These are phyloP conservation scores for Macrotis lagotis DNA, from an alignment of 2,113 vertebrate species.

Conservation along the genomic window DNA sequence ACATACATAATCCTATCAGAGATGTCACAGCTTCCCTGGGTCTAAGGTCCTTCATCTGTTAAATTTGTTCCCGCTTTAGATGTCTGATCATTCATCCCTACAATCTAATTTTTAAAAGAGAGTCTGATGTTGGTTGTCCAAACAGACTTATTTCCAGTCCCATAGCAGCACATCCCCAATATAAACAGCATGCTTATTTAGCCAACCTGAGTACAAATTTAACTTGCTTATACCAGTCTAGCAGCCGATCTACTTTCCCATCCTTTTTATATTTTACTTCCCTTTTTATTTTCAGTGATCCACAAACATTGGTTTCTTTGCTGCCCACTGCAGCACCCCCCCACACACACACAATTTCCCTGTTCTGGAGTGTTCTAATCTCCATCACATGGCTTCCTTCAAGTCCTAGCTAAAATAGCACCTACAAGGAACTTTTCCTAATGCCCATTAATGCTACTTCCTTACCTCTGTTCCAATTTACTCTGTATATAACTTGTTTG, in stretches of 20 bases:
- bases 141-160: background rate
- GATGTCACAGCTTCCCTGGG: background rate
- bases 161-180: background rate
- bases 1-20: background rate
- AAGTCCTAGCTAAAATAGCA: background rate
- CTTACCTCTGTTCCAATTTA: background rate
- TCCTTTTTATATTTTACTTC: background rate
- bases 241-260: background rate
- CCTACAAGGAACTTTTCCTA: background rate
- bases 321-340: no score
- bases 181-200: conserved; percentile 33
- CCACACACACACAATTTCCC: no score
- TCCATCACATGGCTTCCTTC: background rate
- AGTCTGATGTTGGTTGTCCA: background rate
- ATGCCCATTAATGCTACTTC: background rate
- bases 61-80: background rate
- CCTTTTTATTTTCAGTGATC: background rate
- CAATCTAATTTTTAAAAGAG: background rate
- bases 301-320: background rate
- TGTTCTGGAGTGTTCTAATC: background rate
- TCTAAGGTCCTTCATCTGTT: background rate
- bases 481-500: background rate
- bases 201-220: conserved; percentile 11
- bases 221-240: background rate
- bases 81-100: background rate